Evolutionary conservation across 2,888 invertebrate genomes (phyloP), one percentile per base, ranked within the genome.

Genomic region (Siphlonurus alternatus): DNA sequence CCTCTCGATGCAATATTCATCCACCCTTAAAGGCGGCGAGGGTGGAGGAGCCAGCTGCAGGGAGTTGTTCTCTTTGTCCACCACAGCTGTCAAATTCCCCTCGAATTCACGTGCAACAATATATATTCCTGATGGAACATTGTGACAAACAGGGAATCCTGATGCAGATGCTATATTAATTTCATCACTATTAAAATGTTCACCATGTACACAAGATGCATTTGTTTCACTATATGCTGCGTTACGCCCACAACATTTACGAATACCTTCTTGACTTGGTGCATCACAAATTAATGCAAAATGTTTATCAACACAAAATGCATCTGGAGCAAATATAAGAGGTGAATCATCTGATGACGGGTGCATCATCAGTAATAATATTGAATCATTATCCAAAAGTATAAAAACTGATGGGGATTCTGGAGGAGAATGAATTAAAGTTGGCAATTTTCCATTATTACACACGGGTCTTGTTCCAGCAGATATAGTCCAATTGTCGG

Each of bases 241-340:
- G 61, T 80, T 78, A 62, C 78, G 77, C 2, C 85, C 85, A 73
- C 91, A 91, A 72, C 91, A 91, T 74, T 88, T 87, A 71, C 79
- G 78, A 53, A n/a, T 64, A 65, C 62, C 68, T 65, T 53, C 25
- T 38, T 2, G 61, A 59, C 2, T 23, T 59, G 15, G 61, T 54
- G 23, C 63, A 63, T 51, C 65, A 73, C 89, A 89, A 2, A 85
- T 82, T 2, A 89, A 75, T 7, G 85, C 83, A 1, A 81, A 82
- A 20, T 78, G 78, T 53, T 80, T 76, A 72, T 89, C 89, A 56
- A 85, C 80, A 74, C 91, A 91, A 74, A 82, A 89, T 54, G 81
- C 78, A 1, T 74, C 73, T 0, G 85, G 81, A 3, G 81, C 76
- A 65, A 86, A 56, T 20, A 56, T 56, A 22, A 20, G 56, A n/a